These are phyloP conservation scores for Lasiurus borealis DNA, from an alignment of 2,113 vertebrate genomes.

Conservation along the genomic window DNA sequence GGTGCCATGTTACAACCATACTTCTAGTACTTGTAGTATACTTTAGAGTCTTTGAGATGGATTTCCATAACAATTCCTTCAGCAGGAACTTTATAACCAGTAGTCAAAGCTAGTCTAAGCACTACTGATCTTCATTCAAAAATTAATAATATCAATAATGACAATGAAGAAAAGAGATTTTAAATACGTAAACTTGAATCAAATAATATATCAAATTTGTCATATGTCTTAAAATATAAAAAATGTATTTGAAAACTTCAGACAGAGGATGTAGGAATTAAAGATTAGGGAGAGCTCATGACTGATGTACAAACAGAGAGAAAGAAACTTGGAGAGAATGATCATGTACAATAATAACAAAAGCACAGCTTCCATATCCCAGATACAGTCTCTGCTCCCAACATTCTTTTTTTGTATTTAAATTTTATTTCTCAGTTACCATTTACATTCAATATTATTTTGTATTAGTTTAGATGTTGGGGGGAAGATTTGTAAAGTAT, in stretches of 20 bases:
- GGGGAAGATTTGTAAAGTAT: not conserved
- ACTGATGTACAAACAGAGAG: not conserved
- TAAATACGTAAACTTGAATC: not conserved
- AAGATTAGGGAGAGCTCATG: not conserved
- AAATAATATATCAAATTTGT: not conserved
- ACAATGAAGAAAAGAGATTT: not conserved
- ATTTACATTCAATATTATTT: not conserved
- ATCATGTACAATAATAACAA: not conserved
- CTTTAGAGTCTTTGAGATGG: not conserved
- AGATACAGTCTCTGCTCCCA: not conserved
- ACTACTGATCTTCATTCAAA: not conserved
- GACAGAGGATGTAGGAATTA: not conserved
- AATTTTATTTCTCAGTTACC: not conserved
- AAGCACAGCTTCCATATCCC: not conserved
- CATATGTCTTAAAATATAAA: not conserved
- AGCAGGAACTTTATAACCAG: not conserved
- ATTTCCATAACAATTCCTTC: not conserved
- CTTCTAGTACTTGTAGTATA: not conserved
- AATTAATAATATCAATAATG: not conserved
- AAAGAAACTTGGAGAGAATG: not conserved
- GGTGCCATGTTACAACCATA: not conserved
- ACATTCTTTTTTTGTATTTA: not conserved
- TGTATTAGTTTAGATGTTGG: not conserved
- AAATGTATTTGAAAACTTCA: not conserved
- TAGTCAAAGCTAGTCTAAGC: not conserved